Evolutionary conservation across 2,113 vertebrate genomes (phyloP), one percentile per base, ranked within the genome.

Genomic region (Natator depressus): DNA sequence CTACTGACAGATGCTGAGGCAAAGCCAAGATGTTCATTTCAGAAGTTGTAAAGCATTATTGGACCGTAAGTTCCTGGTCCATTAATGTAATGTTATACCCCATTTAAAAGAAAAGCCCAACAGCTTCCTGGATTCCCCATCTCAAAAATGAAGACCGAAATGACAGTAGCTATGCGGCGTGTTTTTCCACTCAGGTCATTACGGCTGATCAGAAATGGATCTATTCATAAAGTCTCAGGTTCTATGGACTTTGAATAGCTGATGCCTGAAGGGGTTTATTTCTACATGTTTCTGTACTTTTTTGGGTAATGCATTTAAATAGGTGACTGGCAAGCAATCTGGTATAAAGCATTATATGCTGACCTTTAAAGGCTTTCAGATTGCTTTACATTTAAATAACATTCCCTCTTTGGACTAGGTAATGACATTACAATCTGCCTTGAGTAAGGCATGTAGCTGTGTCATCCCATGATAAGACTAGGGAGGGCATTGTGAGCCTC

Each of bases 21-120:
- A 93, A 92, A 95, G 65, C 59, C 83, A 72, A 9, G 8, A 89
- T 50, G 25, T 19, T 89, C 72, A 57, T 3, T 95, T 94, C 92
- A 94, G 84, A 89, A 93, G 35, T 57, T 92, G 46, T 88, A 88
- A 93, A 91, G 42, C 59, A 5, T 89, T 94, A 75, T 55, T 82
- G 11, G 19, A 31, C 25, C 93, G 31, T 89, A 89, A 96, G 93
- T 91, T 93, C 82, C 46, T 51, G 10, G 54, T 90, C 31, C 47
- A 84, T 80, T 90, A 85, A 84, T 51, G 24, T 62, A 82, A n/a
- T 85, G 16, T 10, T 81, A 91, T 42, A 47, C 3, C 85, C 75
- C 78, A 53, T 31, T 12, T 4, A 2, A 1, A 3, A 8, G 84
- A 82, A 79, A 1, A 5, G 19, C 79, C 1, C 38, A 83, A 8